Base-by-base conservation (phyloP, 2,888 invertebrate species). In the Nymphalis urticae region DNA sequence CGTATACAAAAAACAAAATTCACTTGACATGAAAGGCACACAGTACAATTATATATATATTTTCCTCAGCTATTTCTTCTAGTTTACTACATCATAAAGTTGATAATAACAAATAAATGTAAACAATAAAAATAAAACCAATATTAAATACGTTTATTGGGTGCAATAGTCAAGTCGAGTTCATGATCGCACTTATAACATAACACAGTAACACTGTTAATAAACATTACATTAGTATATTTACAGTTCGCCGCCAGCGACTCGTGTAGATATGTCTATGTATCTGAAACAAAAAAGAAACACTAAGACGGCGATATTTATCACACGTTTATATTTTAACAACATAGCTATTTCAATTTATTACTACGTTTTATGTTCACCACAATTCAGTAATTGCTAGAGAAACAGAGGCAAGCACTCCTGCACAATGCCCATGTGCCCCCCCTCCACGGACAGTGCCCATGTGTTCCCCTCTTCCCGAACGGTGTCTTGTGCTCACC, bases 211-310 rank as follows among this genome's bases (percentile, higher is more conserved):
- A 58, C 58, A 58, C 42, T 42, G 58, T 58, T 58, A 58, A 58
- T 42, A 56, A 56, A 58, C 19, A 50, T 42, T 42, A 54, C 54
- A 54, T 27, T 27, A 54, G 50, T 42, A 53, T 76, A 76, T 76
- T 72, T 75, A 75, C 75, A 77, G 51, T 17, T 62, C 66, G 73
- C 73, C 77, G 75, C 76, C 76, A 17, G 76, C 77, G 76, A 76
- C 75, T 64, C 47, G 13, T 50, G 32, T 54, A 17, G 21, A 42
- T 63, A 42, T 32, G 56, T 32, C 3, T n/a, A 16, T 10, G 19
- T 19, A 19, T 42, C 58, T 58, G 42, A n/a, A 58, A 58, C 58
- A 58, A 58, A 10, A 4, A 42, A 2, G n/a, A n/a, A 36, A 56
- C 32, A 10, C 4, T 21, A 53, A 53, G 36, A 36, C 10, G 36